Conservation (phyloP, 2,113 vertebrate species). For the Mohoua ochrocephala region DNA sequence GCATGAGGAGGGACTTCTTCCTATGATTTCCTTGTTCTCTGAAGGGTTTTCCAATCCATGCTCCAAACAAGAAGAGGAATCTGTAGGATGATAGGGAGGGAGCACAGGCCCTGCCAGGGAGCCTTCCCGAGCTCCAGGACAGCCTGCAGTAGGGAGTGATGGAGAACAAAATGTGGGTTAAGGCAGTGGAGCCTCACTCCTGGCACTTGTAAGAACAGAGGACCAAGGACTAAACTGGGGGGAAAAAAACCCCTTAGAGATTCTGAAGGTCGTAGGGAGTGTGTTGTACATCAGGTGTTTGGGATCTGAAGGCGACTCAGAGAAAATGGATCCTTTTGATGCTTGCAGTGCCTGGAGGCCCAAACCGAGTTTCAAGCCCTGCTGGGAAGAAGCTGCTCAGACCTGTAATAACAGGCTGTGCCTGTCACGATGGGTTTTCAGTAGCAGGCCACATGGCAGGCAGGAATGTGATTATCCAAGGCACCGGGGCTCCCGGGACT, state of each 20-base stretch:
- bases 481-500: neutral
- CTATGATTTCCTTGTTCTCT: neutral
- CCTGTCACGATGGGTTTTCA: neutral
- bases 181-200: neutral
- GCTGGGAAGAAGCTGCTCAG: slow-evolving; percentile 55
- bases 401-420: slow-evolving; percentile 27
- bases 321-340: neutral
- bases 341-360: neutral
- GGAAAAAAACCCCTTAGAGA: neutral
- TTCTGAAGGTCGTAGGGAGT: neutral
- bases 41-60: neutral
- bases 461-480: neutral
- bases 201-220: neutral
- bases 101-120: neutral
- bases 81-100: neutral
- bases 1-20: neutral
- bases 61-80: neutral
- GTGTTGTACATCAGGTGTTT: neutral
- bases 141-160: neutral
- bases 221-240: neutral
- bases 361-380: neutral
- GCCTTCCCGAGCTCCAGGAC: neutral
- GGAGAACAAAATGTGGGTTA: neutral
- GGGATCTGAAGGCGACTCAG: neutral
- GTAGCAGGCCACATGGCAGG: neutral